phyloP scores from a whole-genome alignment of 1,140 invertebrate genomes.

The Drosophila kepulauana region DNA sequence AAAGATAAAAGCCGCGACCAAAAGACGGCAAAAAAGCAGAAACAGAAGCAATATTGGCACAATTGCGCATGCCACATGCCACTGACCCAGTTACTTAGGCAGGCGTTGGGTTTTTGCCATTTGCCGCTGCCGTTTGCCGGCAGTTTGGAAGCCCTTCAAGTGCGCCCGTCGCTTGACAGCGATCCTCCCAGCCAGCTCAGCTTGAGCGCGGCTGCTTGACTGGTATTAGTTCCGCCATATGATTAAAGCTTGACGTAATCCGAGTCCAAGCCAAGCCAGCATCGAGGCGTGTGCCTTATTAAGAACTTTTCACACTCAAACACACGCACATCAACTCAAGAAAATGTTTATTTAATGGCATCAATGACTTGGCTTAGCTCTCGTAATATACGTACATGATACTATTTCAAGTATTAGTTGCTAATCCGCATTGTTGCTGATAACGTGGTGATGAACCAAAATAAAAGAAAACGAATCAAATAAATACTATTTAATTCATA shows the following conservation, averaged over 20 bases:
- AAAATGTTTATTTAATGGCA: background rate
- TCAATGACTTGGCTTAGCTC: slow-evolving; percentile 1
- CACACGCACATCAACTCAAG: background rate
- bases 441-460: slow-evolving; percentile 5
- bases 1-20: slow-evolving; percentile 62
- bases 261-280: slow-evolving; percentile 45
- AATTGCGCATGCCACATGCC: slow-evolving; percentile 57
- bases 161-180: slow-evolving; percentile 60
- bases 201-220: slow-evolving; percentile 48
- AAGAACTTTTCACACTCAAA: slow-evolving; percentile 20
- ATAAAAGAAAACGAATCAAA: background rate
- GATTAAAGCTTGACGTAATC: slow-evolving; percentile 76
- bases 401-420: background rate
- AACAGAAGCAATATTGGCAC: slow-evolving; percentile 29
- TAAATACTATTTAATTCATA: background rate
- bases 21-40: slow-evolving; percentile 31
- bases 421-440: slow-evolving; percentile 1
- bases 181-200: slow-evolving; percentile 54
- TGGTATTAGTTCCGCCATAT: slow-evolving; percentile 76
- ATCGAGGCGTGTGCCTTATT: slow-evolving; percentile 61
- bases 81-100: slow-evolving; percentile 72
- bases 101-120: slow-evolving; percentile 37
- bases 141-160: slow-evolving; percentile 57
- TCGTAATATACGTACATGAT: background rate
- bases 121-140: slow-evolving; percentile 42